These are phyloP conservation scores for Brachirus orientalis DNA, from an alignment of 2,113 vertebrate species.

Conservation along the genomic window DNA sequence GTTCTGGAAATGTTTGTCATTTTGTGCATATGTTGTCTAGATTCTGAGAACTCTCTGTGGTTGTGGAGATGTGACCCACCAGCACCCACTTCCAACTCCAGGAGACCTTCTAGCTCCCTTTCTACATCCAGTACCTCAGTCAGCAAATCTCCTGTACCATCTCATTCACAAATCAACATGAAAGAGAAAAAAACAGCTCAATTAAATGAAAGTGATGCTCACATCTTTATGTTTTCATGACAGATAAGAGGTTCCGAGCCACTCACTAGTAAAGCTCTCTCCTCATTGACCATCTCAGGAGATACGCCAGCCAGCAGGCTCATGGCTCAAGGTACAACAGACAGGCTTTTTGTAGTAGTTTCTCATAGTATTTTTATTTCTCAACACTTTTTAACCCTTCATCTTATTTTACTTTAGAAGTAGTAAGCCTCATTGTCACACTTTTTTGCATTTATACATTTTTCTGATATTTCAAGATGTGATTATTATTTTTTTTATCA, in stretches of 20 bases:
- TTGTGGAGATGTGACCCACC: slow-evolving; percentile 80
- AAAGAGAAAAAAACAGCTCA: background rate
- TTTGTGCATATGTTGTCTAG: slow-evolving; percentile 62
- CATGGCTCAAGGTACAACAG: slow-evolving; percentile 83
- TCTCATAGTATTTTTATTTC: background rate
- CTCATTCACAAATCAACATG: slow-evolving; percentile 8
- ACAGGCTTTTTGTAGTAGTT: background rate
- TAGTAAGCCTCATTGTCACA: slow-evolving; percentile 4
- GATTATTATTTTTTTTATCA: too few relatives aligned
- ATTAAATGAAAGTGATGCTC: slow-evolving; percentile 21
- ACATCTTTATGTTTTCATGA: slow-evolving; percentile 27
- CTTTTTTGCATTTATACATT: slow-evolving; percentile 13
- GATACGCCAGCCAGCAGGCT: slow-evolving; percentile 81
- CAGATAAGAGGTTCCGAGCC: slow-evolving; percentile 79
- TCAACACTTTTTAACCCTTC: slow-evolving; percentile 14
- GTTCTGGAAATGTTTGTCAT: background rate
- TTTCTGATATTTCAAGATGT: background rate
- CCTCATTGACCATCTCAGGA: slow-evolving; percentile 56
- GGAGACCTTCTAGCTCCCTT: slow-evolving; percentile 84
- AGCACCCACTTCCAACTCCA: slow-evolving; percentile 65
- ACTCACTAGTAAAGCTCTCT: slow-evolving; percentile 53
- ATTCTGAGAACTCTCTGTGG: slow-evolving; percentile 87
- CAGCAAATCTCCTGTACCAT: slow-evolving; percentile 47
- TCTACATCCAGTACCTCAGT: slow-evolving; percentile 95
- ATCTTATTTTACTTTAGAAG: slow-evolving; percentile 18